Percentiles rank a stretch among this genome's conserved stretches.
phyloP scores from a whole-genome alignment of 2,113 vertebrate species.

The Neopipo cinnamomea region DNA sequence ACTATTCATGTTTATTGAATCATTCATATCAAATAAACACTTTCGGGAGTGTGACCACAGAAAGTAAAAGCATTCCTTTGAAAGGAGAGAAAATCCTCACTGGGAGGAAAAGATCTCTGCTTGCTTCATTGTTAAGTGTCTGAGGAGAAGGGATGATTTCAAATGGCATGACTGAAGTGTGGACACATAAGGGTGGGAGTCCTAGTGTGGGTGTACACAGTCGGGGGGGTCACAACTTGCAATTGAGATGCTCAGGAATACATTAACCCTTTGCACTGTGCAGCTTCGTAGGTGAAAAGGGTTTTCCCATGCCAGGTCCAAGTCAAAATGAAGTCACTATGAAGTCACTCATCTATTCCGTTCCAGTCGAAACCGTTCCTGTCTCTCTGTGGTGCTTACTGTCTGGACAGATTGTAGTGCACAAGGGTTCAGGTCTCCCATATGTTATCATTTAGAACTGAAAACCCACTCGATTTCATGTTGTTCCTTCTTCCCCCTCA shows the following conservation, averaged over 20 bases:
- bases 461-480: background rate
- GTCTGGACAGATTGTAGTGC: background rate
- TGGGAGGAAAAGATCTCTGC: background rate
- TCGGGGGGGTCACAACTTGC: background rate
- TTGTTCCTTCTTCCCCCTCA: background rate
- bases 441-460: background rate
- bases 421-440: background rate
- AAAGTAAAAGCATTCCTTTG: constrained; percentile 18
- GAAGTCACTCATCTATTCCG: background rate
- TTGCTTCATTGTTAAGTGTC: background rate
- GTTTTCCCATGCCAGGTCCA: background rate
- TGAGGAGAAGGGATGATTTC: background rate
- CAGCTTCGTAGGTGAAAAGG: background rate
- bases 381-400: background rate
- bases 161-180: background rate
- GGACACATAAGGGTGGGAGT: background rate
- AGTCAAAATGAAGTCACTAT: background rate
- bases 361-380: background rate
- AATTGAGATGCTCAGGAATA: background rate
- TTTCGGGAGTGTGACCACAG: background rate
- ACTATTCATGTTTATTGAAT: constrained; percentile 49
- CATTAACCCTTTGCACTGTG: background rate
- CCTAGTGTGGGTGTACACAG: background rate
- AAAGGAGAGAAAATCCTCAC: background rate
- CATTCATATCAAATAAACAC: constrained; percentile 4